These are phyloP conservation scores for Phenganax marumi DNA, from an alignment of 92 coral and sea anemone species.

Conservation along the genomic window DNA sequence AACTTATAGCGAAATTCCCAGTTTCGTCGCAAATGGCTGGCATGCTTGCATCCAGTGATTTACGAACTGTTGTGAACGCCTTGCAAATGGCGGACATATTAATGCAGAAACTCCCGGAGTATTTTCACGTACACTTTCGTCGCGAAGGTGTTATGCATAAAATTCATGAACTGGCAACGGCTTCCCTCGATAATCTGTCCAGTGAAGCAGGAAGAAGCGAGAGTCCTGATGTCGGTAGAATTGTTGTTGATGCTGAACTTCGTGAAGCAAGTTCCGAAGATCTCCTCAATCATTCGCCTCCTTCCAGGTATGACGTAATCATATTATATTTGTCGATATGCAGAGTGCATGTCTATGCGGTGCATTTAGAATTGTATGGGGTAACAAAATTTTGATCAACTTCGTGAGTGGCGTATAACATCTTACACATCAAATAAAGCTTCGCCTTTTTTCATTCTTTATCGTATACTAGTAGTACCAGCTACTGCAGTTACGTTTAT, in stretches of 20 bases:
- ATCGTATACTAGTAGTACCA: too few relatives aligned
- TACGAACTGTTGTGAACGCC: conserved; percentile 88
- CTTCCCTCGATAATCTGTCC: conserved; percentile 47
- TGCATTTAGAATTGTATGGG: too few relatives aligned
- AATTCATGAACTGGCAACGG: conserved; percentile 79
- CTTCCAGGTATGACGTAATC: conserved; percentile 25
- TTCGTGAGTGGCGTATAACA: too few relatives aligned
- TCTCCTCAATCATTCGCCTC: background rate
- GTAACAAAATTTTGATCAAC: too few relatives aligned
- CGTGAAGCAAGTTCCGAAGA: conserved; percentile 12
- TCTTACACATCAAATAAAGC: too few relatives aligned
- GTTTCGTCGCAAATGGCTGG: conserved; percentile 94
- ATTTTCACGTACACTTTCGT: conserved; percentile 89
- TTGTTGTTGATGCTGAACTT: conserved; percentile 10
- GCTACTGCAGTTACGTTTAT: too few relatives aligned
- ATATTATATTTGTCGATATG: background rate
- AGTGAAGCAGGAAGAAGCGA: background rate
- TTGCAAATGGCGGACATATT: conserved; percentile 96
- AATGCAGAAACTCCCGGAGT: conserved; percentile 95
- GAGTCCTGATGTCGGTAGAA: conserved; percentile 8
- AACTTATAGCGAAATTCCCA: conserved; percentile 79
- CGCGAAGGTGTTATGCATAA: conserved; percentile 99
- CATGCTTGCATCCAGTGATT: conserved; percentile 90
- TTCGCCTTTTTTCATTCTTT: too few relatives aligned
- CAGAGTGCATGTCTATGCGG: too few relatives aligned